phyloP scores from a whole-genome alignment of 1,140 invertebrate genomes.

The Meloidogyne chitwoodi region DNA sequence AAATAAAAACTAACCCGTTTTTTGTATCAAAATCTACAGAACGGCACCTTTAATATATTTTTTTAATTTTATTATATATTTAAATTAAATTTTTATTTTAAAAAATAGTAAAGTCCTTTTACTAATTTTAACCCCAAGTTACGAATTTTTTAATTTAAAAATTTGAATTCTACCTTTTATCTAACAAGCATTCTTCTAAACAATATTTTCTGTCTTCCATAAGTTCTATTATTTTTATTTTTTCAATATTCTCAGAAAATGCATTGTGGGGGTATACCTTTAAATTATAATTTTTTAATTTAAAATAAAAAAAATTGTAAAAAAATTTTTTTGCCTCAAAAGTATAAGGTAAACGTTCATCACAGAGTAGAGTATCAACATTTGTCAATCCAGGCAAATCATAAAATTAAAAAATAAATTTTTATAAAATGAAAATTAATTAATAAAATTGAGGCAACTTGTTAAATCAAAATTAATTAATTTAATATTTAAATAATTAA shows the following conservation, averaged over 20 bases:
- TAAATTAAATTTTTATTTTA: neutral
- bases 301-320: neutral
- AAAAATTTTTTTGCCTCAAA: neutral
- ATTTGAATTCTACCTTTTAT: neutral
- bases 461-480: too few relatives aligned
- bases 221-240: neutral
- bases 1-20: neutral
- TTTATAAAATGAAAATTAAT: too few relatives aligned
- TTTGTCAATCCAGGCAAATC: neutral
- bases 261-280: constrained; percentile 8
- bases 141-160: neutral
- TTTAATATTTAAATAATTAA: too few relatives aligned
- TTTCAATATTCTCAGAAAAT: neutral
- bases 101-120: neutral
- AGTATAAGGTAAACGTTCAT: neutral
- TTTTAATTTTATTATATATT: too few relatives aligned
- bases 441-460: too few relatives aligned
- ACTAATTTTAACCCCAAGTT: neutral
- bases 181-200: constrained; percentile 7
- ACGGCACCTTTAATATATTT: neutral
- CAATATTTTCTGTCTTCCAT: constrained; percentile 14
- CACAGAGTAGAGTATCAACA: too few relatives aligned
- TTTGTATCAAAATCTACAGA: constrained; percentile 13
- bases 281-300: neutral
- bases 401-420: constrained; percentile 5